phyloP scores from a whole-genome alignment of 2,113 vertebrate species.

The Climacteris rufus region DNA sequence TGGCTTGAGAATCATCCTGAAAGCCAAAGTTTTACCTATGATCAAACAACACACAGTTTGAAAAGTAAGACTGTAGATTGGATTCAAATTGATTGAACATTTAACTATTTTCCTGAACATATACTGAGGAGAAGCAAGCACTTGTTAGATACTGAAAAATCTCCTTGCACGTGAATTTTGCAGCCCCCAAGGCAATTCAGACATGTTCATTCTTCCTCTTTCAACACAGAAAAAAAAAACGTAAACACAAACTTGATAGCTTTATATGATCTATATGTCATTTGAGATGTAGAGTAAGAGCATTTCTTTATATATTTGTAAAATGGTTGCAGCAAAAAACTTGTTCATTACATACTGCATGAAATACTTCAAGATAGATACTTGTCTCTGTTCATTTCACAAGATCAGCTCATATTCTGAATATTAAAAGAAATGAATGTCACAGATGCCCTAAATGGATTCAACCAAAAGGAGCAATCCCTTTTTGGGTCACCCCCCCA shows the following conservation, averaged over 20 bases:
- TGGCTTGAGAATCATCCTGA: neutral
- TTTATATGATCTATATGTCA: neutral
- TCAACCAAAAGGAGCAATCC: neutral
- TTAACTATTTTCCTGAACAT: neutral
- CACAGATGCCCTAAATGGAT: neutral
- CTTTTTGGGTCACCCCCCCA: neutral
- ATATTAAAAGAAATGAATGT: neutral
- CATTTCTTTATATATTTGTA: neutral
- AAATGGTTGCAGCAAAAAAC: neutral
- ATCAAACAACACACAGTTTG: neutral
- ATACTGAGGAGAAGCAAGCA: neutral
- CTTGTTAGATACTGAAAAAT: neutral
- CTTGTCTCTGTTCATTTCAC: neutral
- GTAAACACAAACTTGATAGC: accelerated
- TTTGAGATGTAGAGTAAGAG: neutral
- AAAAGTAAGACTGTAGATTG: neutral
- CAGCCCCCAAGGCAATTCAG: neutral
- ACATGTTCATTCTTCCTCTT: neutral
- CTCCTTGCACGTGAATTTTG: neutral
- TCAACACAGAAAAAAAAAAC: neutral
- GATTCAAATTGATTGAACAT: neutral
- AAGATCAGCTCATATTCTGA: neutral
- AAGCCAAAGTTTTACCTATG: neutral
- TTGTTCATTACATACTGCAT: neutral
- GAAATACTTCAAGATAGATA: neutral